phyloP scores from a whole-genome alignment of 2,113 vertebrate genomes.

The Butastur rufipennis region DNA sequence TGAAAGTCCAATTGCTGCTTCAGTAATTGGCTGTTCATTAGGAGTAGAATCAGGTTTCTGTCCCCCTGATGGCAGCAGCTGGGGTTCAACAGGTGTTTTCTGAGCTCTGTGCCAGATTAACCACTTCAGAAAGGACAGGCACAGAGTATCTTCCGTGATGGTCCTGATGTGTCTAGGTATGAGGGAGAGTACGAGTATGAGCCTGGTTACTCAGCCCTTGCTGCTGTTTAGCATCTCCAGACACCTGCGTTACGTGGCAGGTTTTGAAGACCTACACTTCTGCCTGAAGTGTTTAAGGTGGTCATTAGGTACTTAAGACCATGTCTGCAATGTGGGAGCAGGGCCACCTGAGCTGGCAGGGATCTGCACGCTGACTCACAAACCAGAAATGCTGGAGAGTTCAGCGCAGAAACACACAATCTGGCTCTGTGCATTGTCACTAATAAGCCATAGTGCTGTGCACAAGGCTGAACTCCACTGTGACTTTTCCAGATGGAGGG shows the following conservation, averaged over 20 bases:
- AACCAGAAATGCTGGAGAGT: background rate
- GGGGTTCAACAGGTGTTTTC: background rate
- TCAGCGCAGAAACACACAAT: background rate
- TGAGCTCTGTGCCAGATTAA: background rate
- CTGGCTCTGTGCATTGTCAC: background rate
- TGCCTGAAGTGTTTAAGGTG: background rate
- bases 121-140: background rate
- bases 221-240: background rate
- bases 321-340: background rate
- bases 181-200: background rate
- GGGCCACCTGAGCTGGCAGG: background rate
- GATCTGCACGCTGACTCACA: background rate
- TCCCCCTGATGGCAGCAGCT: background rate
- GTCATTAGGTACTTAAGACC: background rate
- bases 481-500: background rate
- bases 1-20: background rate
- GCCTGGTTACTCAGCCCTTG: background rate
- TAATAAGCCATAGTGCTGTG: background rate
- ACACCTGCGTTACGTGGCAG: background rate
- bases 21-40: background rate
- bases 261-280: background rate
- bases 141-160: background rate
- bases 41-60: background rate
- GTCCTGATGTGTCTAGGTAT: background rate
- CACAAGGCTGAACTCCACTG: background rate